Evolutionary conservation across 1,140 invertebrate species (phyloP).

Genomic region (Caenorhabditis remanei): DNA sequence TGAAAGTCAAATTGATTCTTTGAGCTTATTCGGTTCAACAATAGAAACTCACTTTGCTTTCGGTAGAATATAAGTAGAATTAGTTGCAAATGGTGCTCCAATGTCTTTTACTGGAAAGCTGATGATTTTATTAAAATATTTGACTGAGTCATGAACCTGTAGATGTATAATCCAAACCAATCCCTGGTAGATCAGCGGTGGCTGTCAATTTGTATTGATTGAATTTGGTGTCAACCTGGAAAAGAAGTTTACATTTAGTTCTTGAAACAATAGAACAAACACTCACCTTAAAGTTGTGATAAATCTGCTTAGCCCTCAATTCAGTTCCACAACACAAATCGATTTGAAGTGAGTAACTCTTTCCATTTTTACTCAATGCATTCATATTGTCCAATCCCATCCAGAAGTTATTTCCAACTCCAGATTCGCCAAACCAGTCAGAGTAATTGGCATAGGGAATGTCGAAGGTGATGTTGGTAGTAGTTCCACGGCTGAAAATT

Average conservation of each 20-base stretch:
- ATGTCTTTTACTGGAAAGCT: not conserved
- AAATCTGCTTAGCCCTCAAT: constrained; percentile 16
- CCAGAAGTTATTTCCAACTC: not conserved
- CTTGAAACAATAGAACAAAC: not conserved
- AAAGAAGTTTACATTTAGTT: not conserved
- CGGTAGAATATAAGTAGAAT: not conserved
- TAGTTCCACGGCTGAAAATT: not conserved
- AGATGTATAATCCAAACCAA: not conserved
- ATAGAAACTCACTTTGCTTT: not conserved
- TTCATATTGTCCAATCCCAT: constrained; percentile 4
- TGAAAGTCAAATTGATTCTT: not conserved
- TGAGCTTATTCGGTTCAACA: not conserved
- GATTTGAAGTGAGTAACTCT: not conserved
- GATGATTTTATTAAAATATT: not conserved
- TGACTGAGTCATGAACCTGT: not conserved
- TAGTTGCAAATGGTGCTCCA: not conserved
- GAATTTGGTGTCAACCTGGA: not conserved
- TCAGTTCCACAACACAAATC: constrained; percentile 2
- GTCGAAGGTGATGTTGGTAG: not conserved
- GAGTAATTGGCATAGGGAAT: not conserved
- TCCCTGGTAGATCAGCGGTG: not conserved
- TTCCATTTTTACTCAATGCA: not conserved
- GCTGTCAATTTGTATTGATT: not conserved
- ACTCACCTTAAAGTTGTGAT: not conserved
- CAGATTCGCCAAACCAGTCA: constrained; percentile 2